Percentiles rank a stretch among this genome's conserved stretches.
Evolutionary conservation across 2,797 vertebrate genomes (phyloP).

Genomic region (Hirundo rustica): DNA sequence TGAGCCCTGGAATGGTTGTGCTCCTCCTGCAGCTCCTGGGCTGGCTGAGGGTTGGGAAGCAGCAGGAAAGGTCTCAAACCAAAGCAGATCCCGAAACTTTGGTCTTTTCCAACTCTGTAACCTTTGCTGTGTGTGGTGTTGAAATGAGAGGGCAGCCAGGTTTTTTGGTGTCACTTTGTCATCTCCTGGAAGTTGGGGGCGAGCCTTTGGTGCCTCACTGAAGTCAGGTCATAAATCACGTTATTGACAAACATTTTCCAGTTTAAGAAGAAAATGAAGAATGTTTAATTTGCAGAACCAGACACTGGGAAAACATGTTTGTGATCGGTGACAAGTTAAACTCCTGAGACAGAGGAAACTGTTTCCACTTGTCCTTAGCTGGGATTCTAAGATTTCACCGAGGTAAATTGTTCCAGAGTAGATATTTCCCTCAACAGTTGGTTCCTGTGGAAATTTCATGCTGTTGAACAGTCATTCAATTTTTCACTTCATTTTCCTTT

Average conservation of each 20-base stretch:
- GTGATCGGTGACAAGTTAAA: background rate
- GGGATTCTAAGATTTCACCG: background rate
- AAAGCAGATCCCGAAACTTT: fast-evolving
- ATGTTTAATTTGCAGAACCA: background rate
- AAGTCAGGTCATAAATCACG: fast-evolving
- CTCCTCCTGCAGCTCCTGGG: background rate
- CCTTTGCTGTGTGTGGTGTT: background rate
- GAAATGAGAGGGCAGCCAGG: background rate
- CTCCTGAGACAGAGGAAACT: background rate
- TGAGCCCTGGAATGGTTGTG: background rate
- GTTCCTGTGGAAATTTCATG: background rate
- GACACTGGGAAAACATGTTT: background rate
- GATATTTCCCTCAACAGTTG: background rate
- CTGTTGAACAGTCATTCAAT: background rate
- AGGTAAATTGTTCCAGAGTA: background rate
- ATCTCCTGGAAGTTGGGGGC: background rate
- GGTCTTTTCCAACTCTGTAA: background rate
- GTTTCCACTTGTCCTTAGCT: background rate
- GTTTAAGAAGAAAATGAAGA: background rate
- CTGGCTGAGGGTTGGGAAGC: background rate
- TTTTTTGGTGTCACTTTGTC: background rate
- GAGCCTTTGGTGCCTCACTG: fast-evolving
- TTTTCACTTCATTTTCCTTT: background rate
- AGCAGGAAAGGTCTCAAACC: background rate
- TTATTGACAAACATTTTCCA: background rate